phyloP scores from a whole-genome alignment of 2,797 vertebrate genomes.

The Rhinella marina region DNA sequence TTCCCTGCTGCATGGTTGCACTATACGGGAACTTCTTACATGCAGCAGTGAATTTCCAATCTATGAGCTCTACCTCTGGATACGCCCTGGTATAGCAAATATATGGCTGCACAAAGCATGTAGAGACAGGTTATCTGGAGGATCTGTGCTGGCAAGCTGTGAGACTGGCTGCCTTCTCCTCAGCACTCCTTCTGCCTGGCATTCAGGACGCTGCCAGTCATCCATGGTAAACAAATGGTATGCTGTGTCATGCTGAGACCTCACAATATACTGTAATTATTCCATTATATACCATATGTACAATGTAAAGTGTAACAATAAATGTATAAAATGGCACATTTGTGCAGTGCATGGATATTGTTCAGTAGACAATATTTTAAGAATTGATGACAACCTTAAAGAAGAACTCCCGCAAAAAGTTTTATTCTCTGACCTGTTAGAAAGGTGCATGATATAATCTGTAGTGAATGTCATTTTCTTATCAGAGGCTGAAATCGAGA shows the following conservation, averaged over 20 bases:
- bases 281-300: conserved; percentile 10
- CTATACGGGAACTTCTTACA: not conserved
- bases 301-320: conserved; percentile 43
- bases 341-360: not conserved
- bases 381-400: no score
- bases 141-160: not conserved
- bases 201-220: not conserved
- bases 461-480: no score
- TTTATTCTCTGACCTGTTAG: no score
- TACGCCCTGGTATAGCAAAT: not conserved
- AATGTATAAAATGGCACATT: conserved; percentile 39
- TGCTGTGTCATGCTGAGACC: conserved; percentile 16
- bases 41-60: not conserved
- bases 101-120: not conserved
- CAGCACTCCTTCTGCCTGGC: not conserved
- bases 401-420: no score
- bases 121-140: not conserved
- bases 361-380: no score
- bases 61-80: not conserved
- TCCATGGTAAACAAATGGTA: no score
- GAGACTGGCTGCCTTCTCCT: not conserved
- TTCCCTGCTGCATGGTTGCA: not conserved
- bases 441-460: no score
- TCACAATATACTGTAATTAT: conserved; percentile 41
- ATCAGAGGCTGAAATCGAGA: no score